Evolutionary conservation across 2,113 vertebrate genomes (phyloP).

Genomic region (Chloebia gouldiae): DNA sequence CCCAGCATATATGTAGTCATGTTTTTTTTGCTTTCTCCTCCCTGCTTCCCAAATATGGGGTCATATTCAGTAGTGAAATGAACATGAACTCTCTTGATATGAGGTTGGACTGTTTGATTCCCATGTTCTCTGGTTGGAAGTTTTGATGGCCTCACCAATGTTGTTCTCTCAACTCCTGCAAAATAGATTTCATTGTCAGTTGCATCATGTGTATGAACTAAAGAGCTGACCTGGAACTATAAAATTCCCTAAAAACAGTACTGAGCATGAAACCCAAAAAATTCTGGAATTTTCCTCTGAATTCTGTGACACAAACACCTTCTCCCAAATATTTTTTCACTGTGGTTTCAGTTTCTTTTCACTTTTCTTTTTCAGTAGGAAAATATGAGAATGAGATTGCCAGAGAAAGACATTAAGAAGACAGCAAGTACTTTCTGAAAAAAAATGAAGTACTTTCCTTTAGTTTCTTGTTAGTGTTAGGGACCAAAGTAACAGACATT

Average conservation of each 20-base stretch:
- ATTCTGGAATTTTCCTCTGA: background rate
- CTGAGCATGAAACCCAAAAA: background rate
- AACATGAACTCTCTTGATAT: background rate
- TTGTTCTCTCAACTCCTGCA: background rate
- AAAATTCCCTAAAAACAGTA: background rate
- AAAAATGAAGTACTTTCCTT: background rate
- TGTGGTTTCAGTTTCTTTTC: background rate
- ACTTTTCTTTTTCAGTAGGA: background rate
- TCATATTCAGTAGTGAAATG: background rate
- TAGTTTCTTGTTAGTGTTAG: background rate
- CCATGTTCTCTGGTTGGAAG: background rate
- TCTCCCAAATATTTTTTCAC: background rate
- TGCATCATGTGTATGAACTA: background rate
- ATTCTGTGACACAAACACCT: background rate
- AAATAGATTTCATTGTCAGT: background rate
- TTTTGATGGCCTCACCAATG: background rate
- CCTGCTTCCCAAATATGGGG: background rate
- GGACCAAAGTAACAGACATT: background rate
- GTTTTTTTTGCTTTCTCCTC: background rate
- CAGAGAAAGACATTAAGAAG: background rate
- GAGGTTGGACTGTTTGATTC: background rate
- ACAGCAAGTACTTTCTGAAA: background rate
- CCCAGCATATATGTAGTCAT: too few relatives aligned
- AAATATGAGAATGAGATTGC: background rate
- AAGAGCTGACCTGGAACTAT: background rate